Percentiles rank a stretch among this genome's conserved stretches.
phyloP scores from a whole-genome alignment of 2,113 vertebrate genomes.

The Bubalus kerabau region DNA sequence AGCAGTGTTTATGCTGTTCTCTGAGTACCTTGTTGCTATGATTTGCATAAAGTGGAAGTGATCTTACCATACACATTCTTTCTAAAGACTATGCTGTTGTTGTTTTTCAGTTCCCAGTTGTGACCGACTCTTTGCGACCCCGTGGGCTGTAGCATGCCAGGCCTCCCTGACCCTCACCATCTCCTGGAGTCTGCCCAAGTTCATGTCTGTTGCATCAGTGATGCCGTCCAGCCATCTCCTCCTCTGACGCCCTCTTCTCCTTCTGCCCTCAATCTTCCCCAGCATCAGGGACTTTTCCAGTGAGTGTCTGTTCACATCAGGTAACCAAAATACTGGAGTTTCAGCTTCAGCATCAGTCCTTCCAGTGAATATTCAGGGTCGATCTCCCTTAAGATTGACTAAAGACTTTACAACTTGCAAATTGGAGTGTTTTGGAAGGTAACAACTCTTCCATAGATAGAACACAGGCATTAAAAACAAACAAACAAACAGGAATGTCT shows the following conservation, averaged over 20 bases:
- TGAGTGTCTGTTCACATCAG: neutral
- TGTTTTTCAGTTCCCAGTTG: neutral
- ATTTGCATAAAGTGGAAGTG: neutral
- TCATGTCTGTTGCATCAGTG: neutral
- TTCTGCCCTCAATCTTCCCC: neutral
- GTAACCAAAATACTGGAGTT: neutral
- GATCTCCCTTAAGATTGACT: neutral
- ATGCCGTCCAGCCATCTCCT: neutral
- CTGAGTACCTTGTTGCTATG: neutral
- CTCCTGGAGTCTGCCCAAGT: neutral
- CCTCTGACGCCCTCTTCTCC: neutral
- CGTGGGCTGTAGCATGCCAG: accelerated
- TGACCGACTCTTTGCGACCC: neutral
- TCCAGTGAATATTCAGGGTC: neutral
- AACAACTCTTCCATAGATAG: neutral
- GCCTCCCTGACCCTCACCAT: neutral
- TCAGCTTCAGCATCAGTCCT: neutral
- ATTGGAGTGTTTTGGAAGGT: neutral
- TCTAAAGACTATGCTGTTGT: neutral
- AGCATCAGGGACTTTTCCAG: neutral
- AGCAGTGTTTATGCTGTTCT: neutral
- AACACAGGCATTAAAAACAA: neutral
- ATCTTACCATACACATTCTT: neutral
- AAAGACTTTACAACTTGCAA: neutral
- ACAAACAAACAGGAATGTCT: neutral